Evolutionary conservation across 2,888 invertebrate genomes (phyloP), one percentile per base, ranked within the genome.

Genomic region (Pammene fasciana): DNA sequence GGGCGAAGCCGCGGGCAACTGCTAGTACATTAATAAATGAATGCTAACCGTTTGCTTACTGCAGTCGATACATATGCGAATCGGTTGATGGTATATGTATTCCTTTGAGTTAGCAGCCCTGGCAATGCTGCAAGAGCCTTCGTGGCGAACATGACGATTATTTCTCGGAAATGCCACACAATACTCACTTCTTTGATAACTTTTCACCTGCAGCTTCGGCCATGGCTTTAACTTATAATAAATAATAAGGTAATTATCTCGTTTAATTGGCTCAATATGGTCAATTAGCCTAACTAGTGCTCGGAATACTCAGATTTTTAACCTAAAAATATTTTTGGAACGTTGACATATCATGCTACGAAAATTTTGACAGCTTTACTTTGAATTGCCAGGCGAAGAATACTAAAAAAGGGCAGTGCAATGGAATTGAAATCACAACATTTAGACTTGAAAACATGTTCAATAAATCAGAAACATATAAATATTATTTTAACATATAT

Each of bases 121-220:
- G 83, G 72, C 57, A 85, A 72, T 50, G 74, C 73, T 67, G 78
- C 67, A 50, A 88, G 72, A 66, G 75, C 79, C 79, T 79, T 86
- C 73, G 83, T 75, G 71, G 80, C 77, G 75, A 82, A 80, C 89
- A 88, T 90, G 74, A 73, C 84, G 75, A 68, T 50, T 68, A 72
- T 65, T 59, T 54, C 57, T 70, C 54, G 52, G 54, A 68, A 72
- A 68, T 75, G 46, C 75, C 79, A 82, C 77, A 79, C 75, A 72
- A 86, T 92, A 92, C 95, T 94, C 93, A 95, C 95, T 95, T 95
- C 91, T 95, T 95, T 11, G 95, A 95, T 73, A 95, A 79, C 79
- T 94, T 94, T 88, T 94, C 95, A 80, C 79, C 87, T 67, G 86
- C 77, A 76, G 83, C 83, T 79, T 95, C 95, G 80, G 94, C 94